phyloP scores from a whole-genome alignment of 2,888 invertebrate species.

The Onchidella celtica region DNA sequence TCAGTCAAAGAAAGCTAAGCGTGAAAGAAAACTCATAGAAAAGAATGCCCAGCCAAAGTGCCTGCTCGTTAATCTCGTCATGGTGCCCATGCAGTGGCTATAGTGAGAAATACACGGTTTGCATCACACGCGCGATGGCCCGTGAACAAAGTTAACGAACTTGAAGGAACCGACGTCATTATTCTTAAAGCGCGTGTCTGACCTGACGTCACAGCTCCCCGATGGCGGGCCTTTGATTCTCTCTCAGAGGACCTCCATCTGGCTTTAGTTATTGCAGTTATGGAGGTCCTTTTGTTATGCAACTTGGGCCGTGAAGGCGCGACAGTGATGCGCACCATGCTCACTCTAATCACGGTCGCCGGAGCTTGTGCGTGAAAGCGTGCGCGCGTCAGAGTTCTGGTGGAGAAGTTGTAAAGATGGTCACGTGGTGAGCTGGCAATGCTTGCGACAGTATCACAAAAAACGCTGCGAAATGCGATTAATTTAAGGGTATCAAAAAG shows the following conservation, averaged over 20 bases:
- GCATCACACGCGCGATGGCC: too few species aligned
- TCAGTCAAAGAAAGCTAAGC: too few species aligned
- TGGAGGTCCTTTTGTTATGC: conserved; percentile 20
- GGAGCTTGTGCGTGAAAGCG: conserved; percentile 1
- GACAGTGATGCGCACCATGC: background rate
- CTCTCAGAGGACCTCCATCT: conserved; percentile 17
- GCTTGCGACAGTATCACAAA: background rate
- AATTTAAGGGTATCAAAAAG: background rate
- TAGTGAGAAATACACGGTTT: too few species aligned
- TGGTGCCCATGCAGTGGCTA: too few species aligned
- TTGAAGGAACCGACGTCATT: conserved; percentile 4
- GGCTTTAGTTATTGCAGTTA: background rate
- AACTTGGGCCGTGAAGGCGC: background rate
- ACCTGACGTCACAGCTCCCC: background rate
- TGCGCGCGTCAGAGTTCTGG: background rate
- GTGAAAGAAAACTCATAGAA: too few species aligned
- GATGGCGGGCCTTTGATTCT: background rate
- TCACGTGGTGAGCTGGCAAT: conserved; percentile 2
- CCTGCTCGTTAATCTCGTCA: too few species aligned
- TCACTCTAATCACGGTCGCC: background rate
- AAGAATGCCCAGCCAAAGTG: too few species aligned
- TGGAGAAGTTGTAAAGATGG: background rate
- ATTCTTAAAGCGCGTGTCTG: conserved; percentile 11
- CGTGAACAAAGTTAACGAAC: conserved; percentile 7
- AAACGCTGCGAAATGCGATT: background rate